Conservation (phyloP, 2,113 vertebrate species). For the Pluvialis apricaria region DNA sequence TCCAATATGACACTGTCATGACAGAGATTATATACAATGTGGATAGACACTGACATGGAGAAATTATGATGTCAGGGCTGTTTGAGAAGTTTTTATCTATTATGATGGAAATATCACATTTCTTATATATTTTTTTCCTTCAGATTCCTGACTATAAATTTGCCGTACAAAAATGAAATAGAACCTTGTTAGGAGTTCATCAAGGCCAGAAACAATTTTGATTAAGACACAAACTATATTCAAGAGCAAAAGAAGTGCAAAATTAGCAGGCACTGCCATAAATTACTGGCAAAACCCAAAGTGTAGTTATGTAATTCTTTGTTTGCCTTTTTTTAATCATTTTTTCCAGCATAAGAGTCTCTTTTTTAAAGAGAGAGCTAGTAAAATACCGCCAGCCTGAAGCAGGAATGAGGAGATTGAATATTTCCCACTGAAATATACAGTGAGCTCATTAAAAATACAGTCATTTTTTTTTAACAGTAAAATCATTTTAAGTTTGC, state of each 20-base stretch:
- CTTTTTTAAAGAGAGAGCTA: neutral
- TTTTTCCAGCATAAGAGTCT: neutral
- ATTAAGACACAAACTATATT: neutral
- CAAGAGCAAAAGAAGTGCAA: neutral
- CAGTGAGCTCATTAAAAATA: conserved; percentile 45
- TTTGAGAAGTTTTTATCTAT: neutral
- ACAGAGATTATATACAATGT: neutral
- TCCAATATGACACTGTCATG: neutral
- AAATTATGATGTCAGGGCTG: neutral
- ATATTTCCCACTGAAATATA: conserved; percentile 22
- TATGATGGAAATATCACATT: neutral
- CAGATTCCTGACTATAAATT: neutral
- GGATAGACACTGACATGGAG: neutral
- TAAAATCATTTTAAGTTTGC: conserved; percentile 47
- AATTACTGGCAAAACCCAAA: neutral
- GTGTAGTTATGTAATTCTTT: neutral
- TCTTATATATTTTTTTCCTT: neutral
- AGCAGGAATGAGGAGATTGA: neutral
- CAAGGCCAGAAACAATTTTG: neutral
- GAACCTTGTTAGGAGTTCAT: neutral
- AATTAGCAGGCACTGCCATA: neutral
- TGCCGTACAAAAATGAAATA: neutral
- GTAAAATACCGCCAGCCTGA: neutral
- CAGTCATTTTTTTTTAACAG: conserved; percentile 32
- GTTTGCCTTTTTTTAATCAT: neutral